Conservation (phyloP, 2,113 vertebrate species). For the Pseudopipra pipra region DNA sequence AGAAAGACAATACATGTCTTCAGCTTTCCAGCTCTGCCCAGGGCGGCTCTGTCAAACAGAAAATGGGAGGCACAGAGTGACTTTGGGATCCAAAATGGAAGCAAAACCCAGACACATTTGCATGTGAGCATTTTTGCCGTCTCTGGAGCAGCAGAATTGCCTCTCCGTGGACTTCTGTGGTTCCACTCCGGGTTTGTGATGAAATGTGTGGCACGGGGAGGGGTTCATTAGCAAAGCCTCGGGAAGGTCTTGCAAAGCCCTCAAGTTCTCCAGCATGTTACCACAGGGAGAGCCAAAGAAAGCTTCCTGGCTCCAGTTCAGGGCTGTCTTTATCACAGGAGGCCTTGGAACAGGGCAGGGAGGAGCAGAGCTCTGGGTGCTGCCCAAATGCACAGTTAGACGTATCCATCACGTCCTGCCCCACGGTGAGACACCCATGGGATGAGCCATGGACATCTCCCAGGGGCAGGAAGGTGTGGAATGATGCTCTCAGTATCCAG, state of each 20-base stretch:
- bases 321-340: not conserved
- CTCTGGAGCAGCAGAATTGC: not conserved
- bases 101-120: not conserved
- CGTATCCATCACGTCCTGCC: not conserved
- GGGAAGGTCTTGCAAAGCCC: not conserved
- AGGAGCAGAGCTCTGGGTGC: not conserved
- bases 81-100: not conserved
- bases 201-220: slow-evolving; percentile 28
- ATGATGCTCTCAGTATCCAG: not conserved
- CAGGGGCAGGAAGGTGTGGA: not conserved
- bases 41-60: not conserved
- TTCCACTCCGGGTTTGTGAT: not conserved
- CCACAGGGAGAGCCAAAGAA: not conserved
- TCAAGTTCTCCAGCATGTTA: not conserved
- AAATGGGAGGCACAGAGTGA: not conserved
- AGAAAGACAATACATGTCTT: not conserved
- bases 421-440: rapidly evolving
- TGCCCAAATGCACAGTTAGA: not conserved
- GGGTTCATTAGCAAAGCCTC: not conserved
- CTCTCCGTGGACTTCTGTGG: not conserved
- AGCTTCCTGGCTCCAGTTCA: not conserved
- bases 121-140: not conserved
- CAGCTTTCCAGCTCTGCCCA: not conserved
- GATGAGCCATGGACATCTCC: rapidly evolving
- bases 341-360: not conserved